Evolutionary conservation across 2,888 invertebrate genomes (phyloP).

Genomic region (Drosophila robusta): DNA sequence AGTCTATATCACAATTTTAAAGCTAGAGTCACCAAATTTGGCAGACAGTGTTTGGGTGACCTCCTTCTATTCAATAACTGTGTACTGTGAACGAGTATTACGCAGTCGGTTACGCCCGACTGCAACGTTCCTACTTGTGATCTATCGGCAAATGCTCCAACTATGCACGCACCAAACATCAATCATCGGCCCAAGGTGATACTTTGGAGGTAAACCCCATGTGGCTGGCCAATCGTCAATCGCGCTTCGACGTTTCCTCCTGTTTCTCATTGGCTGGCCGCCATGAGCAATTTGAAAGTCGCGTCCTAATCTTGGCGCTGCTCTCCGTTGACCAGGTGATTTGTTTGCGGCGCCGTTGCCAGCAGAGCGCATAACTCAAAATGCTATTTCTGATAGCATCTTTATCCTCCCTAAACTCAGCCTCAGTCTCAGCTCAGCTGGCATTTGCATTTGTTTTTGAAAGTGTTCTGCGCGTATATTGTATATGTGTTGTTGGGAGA

Average conservation of each 20-base stretch:
- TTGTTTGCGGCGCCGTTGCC: constrained; percentile 58
- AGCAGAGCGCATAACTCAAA: constrained; percentile 65
- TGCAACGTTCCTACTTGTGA: too few species aligned
- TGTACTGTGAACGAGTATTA: too few species aligned
- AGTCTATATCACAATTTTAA: too few species aligned
- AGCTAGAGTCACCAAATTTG: too few species aligned
- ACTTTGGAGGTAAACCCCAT: constrained; percentile 7
- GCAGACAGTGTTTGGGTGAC: too few species aligned
- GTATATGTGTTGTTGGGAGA: constrained; percentile 27
- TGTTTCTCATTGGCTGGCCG: constrained; percentile 25
- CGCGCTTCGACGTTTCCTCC: background rate
- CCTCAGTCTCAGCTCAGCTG: constrained; percentile 23
- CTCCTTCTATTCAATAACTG: too few species aligned
- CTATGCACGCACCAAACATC: constrained; percentile 44
- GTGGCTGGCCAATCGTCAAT: constrained; percentile 1
- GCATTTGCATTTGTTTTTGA: constrained; percentile 35
- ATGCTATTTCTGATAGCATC: constrained; percentile 68
- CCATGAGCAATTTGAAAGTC: constrained; percentile 62
- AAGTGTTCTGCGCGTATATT: constrained; percentile 12
- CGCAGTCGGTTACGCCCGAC: too few species aligned
- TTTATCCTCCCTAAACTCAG: constrained; percentile 10
- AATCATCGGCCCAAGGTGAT: constrained; percentile 38
- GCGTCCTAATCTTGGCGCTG: constrained; percentile 65
- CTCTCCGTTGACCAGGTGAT: constrained; percentile 58
- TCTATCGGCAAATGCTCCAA: constrained; percentile 41